Evolutionary conservation across 2,797 vertebrate species (phyloP), one percentile per base, ranked within the genome.

Genomic region (Gymnoscopelus microlampas): DNA sequence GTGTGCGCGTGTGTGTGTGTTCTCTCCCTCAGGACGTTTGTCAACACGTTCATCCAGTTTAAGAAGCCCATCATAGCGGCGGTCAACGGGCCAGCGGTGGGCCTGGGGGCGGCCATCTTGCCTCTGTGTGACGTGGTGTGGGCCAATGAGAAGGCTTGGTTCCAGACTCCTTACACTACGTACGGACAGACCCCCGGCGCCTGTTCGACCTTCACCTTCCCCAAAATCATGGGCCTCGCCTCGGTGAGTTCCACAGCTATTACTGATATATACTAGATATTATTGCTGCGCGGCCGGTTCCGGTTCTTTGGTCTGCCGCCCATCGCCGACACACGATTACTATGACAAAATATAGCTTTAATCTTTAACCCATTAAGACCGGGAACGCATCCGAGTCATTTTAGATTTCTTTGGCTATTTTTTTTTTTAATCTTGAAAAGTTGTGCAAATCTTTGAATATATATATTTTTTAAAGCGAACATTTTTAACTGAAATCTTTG

Each of bases 61-160:
- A 97, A 96, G 92, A 99, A 99, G 89, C 98, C 97, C 6, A 97
- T 99, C 11, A 95, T 99, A 71, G 97, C 95, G 59, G 97, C 97
- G 19, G 97, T 99, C 57, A 97, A 98, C 12, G 98, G 97, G 50
- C 97, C 98, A 0, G 98, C 98, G 19, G 91, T 99, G 49, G 98
- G 97, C 55, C 95, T 99, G 0, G 98, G 97, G 19, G 97, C 97
- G 0, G 96, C 97, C 72, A 95, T 99, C 86, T 85, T 99, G 88
- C 96, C 97, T 5, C 95, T 99, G 15, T 99, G 98, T 68, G 98
- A 99, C 39, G 96, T 99, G 65, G 96, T 99, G 51, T 99, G 97
- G 97, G 98, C 97, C 83, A 99, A 96, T 67, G 98, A 99, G 89
- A 99, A 99, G 88, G 96, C 98, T 48, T 99, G 97, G 97, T 98